phyloP scores from a whole-genome alignment of 2,797 vertebrate species.

The Trichosurus vulpecula region DNA sequence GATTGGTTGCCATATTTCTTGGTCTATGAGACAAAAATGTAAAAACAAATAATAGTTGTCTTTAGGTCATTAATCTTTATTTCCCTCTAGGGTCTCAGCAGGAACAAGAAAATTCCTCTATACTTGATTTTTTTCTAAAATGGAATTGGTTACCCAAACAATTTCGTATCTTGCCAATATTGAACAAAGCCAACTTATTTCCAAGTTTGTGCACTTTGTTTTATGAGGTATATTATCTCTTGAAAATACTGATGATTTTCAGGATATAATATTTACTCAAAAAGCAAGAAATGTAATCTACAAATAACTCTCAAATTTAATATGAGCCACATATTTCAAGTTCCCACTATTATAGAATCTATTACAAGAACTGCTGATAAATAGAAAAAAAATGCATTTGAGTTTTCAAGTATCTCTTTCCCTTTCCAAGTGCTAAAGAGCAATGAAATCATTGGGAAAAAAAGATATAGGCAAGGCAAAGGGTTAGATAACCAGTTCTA shows the following conservation, averaged over 20 bases:
- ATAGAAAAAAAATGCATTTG: neutral
- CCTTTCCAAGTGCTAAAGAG: neutral
- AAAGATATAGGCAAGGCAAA: neutral
- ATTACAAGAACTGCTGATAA: neutral
- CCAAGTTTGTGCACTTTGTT: neutral
- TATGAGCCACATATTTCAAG: neutral
- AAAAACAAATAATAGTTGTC: neutral
- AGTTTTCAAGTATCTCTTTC: neutral
- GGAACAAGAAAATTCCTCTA: neutral
- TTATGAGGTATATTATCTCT: neutral
- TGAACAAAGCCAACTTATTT: neutral
- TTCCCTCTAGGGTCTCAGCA: neutral
- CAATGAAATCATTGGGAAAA: neutral
- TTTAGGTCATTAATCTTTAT: slow-evolving; percentile 8
- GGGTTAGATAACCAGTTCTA: neutral
- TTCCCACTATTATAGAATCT: slow-evolving; percentile 1
- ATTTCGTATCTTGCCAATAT: neutral
- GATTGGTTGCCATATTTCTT: neutral
- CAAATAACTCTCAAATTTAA: neutral
- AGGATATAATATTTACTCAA: neutral
- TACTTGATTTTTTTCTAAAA: neutral
- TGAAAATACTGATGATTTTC: neutral
- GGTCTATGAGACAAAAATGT: neutral
- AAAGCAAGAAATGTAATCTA: neutral
- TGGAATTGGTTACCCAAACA: neutral